These are phyloP conservation scores for Orientallactaga sibirica DNA, from an alignment of 2,797 vertebrate genomes.

Conservation along the genomic window DNA sequence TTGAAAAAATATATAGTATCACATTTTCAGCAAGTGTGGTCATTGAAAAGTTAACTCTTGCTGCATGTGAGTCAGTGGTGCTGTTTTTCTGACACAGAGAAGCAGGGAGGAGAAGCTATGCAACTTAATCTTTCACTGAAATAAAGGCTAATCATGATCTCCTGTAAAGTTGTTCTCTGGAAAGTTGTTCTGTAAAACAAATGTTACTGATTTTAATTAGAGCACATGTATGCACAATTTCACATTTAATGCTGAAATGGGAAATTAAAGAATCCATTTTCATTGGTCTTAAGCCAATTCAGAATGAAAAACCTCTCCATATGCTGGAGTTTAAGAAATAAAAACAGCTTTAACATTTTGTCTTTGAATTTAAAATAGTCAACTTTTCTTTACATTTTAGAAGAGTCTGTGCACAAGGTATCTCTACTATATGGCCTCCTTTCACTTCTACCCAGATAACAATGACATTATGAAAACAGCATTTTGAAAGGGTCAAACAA, in stretches of 20 bases:
- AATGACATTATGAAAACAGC: not conserved
- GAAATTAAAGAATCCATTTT: conserved; percentile 72
- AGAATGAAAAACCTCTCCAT: conserved; percentile 61
- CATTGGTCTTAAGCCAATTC: conserved; percentile 65
- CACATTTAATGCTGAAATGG: conserved; percentile 64
- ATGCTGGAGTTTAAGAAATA: conserved; percentile 39
- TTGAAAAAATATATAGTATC: not conserved
- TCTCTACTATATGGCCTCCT: not conserved
- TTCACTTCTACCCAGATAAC: not conserved
- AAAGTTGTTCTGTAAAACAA: conserved; percentile 78
- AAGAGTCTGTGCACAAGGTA: not conserved
- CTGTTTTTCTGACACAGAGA: conserved; percentile 47
- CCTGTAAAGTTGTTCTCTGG: conserved; percentile 74
- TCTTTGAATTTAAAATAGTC: conserved; percentile 41
- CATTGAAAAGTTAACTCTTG: not conserved
- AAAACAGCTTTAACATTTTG: conserved; percentile 58
- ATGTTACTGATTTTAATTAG: conserved; percentile 78
- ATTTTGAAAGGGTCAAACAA: conserved; percentile 22
- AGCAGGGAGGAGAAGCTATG: conserved; percentile 61
- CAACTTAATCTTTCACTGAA: conserved; percentile 72
- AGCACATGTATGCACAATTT: conserved; percentile 76
- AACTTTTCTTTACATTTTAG: not conserved
- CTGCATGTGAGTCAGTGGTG: not conserved
- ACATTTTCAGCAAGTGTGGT: no score
- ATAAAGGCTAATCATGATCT: conserved; percentile 70